Base-by-base conservation (phyloP, 2,113 vertebrate genomes). In the Cettia cetti region DNA sequence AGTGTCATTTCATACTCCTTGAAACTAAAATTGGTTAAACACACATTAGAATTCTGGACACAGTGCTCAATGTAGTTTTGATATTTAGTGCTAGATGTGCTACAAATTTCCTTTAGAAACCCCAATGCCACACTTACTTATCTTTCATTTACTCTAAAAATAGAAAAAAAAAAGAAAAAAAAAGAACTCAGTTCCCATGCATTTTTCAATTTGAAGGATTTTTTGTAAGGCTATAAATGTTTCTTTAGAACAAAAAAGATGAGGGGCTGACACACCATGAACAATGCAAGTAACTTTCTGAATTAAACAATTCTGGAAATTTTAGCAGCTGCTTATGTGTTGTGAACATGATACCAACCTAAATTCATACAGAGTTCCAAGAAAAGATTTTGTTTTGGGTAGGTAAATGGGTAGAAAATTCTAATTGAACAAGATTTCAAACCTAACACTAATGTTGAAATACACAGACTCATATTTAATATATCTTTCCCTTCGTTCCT, bases 31-130 rank as follows among this genome's bases (percentile, higher is more conserved):
- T 96, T 93, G 98, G 97, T 98, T 97, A 98, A 98, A 97, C 94
- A 96, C 72, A 91, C 61, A 70, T 89, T 93, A 83, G 27, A 92
- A 93, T 95, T 82, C 96, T 91, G 88, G 87, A 93, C 90, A 97
- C 95, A 97, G 98, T 97, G 93, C 97, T 98, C 97, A 97, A 98
- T 98, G 98, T 98, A 98, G 92, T 95, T 97, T 94, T 92, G 72
- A 80, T 92, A 83, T 95, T 97, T 98, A 97, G 96, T 94, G 96
- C 82, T 98, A 97, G 97, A 97, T 98, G 97, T 98, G 94, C 97
- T 97, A 98, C 98, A 98, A 98, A 94, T 96, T 97, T 98, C 98
- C 97, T 98, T 98, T 98, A 98, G 95, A 96, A 96, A 87, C 91
- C 90, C n/a, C 75, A 97, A 94, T 97, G 57, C 71, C 87, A 65